Conservation (phyloP, 2,888 invertebrate genomes). For the Synanthedon tipuliformis region DNA sequence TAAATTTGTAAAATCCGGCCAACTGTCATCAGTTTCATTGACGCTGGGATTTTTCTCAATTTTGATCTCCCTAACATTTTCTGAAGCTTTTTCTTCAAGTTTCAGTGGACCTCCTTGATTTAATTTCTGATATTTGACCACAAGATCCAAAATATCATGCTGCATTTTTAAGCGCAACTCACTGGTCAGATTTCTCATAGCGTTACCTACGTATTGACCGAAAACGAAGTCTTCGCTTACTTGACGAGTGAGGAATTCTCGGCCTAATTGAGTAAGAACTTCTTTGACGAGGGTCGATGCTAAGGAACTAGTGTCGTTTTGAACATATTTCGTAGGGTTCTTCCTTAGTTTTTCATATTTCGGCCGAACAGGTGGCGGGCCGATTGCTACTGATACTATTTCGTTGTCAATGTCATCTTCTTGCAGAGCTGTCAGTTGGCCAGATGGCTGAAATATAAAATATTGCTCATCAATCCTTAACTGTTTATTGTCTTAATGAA, state of each 20-base stretch:
- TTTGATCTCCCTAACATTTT: conserved; percentile 19
- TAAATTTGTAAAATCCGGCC: conserved; percentile 55
- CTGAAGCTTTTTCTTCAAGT: conserved; percentile 7
- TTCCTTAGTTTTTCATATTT: conserved; percentile 43
- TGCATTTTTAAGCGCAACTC: conserved; percentile 42
- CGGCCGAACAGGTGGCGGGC: conserved; percentile 37
- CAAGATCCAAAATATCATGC: conserved; percentile 49
- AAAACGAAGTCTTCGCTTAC: conserved; percentile 58
- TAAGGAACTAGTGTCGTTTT: conserved; percentile 10
- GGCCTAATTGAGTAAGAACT: conserved; percentile 36
- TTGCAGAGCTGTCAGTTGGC: conserved; percentile 44
- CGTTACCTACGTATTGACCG: conserved; percentile 51
- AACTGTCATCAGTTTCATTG: conserved; percentile 49
- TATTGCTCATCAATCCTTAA: too few relatives aligned
- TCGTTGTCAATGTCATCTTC: conserved; percentile 60
- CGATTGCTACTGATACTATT: conserved; percentile 54
- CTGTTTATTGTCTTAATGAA: neutral
- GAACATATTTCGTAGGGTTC: conserved; percentile 10
- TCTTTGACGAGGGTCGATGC: conserved; percentile 37
- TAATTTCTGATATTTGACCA: conserved; percentile 30
- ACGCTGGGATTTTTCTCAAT: conserved; percentile 22
- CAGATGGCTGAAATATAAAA: conserved; percentile 37
- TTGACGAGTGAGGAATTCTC: conserved; percentile 40
- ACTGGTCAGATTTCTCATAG: conserved; percentile 45
- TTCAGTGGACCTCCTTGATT: conserved; percentile 8